phyloP scores from a whole-genome alignment of 2,113 vertebrate genomes.

The Platycercus adscitus region DNA sequence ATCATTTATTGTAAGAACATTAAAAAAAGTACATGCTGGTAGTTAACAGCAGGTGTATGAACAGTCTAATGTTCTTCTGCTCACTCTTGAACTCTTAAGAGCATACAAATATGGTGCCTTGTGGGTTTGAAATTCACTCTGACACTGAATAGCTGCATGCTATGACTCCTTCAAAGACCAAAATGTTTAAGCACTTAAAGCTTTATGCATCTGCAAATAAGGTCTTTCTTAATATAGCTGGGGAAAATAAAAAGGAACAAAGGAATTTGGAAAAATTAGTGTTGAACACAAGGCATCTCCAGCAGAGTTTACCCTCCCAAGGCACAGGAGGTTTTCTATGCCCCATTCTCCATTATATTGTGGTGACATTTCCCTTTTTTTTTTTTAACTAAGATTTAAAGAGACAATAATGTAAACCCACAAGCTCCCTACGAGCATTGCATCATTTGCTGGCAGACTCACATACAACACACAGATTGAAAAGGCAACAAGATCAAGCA shows the following conservation, averaged over 20 bases:
- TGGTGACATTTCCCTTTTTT: background rate
- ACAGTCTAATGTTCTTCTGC: background rate
- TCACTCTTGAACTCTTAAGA: background rate
- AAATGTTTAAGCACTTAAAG: background rate
- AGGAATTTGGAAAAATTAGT: background rate
- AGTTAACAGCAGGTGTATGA: background rate
- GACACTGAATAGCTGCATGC: background rate
- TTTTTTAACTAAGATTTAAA: background rate
- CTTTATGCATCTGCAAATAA: background rate
- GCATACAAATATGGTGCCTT: background rate
- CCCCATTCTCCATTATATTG: background rate
- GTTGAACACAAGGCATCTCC: background rate
- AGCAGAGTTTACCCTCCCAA: background rate
- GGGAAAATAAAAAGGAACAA: background rate
- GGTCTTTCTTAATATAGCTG: background rate
- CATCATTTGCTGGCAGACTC: background rate
- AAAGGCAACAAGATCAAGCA: background rate
- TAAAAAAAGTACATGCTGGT: background rate
- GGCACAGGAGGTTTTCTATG: background rate
- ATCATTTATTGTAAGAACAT: conserved; percentile 4
- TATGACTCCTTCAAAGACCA: background rate
- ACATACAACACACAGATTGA: background rate
- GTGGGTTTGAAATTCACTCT: background rate
- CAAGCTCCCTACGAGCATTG: background rate
- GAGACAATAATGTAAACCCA: background rate